phyloP scores from a whole-genome alignment of 2,888 invertebrate genomes.

The Phragmatobia fuliginosa region DNA sequence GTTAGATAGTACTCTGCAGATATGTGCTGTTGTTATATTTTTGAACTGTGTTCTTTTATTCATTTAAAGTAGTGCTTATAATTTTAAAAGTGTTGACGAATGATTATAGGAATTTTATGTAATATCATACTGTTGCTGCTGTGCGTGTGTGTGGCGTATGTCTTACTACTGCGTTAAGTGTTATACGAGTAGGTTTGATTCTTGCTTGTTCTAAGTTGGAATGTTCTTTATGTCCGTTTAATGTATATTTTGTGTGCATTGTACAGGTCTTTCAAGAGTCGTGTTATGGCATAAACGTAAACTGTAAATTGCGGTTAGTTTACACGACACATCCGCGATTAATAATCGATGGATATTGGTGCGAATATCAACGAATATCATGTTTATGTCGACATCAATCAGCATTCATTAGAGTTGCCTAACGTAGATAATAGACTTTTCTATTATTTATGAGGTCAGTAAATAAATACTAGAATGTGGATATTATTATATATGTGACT shows the following conservation, averaged over 20 bases:
- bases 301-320: not conserved
- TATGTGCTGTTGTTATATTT: not conserved
- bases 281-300: not conserved
- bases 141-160: no score
- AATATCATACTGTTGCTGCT: no score
- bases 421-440: not conserved
- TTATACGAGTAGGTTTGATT: no score
- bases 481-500: not conserved
- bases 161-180: no score
- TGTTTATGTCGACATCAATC: slow-evolving; percentile 30
- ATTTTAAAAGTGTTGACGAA: not conserved
- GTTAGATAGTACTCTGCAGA: slow-evolving; percentile 31
- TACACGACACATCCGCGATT: slow-evolving; percentile 4
- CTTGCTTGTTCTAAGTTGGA: no score
- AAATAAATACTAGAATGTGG: not conserved
- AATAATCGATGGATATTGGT: not conserved
- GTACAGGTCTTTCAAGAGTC: not conserved
- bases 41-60: slow-evolving; percentile 9
- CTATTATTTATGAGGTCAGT: slow-evolving; percentile 6
- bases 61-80: not conserved
- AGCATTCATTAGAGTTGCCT: slow-evolving; percentile 17
- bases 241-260: not conserved
- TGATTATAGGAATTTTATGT: not conserved
- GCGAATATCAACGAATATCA: slow-evolving; percentile 18
- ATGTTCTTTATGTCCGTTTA: no score